A percentile compares a stretch with the other conserved stretches of the same genome.
Conservation (phyloP, 2,113 vertebrate species). For the Orycteropus afer region DNA sequence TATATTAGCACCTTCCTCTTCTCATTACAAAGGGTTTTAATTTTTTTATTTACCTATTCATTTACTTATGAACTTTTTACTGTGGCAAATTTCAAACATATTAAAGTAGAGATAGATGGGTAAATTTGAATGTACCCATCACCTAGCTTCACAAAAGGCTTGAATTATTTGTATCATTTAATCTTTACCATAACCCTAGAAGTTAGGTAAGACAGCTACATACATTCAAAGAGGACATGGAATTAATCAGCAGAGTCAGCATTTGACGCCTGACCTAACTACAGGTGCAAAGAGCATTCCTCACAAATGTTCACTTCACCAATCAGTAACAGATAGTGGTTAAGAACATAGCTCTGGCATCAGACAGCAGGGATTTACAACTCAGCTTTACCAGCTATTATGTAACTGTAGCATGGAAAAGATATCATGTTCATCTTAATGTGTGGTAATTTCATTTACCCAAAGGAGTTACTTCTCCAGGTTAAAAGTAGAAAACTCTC, state of each 20-base stretch:
- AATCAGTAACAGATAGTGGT: neutral
- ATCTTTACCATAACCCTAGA: neutral
- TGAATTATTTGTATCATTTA: slow-evolving; percentile 25
- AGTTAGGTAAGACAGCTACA: neutral
- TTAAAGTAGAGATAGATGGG: too few relatives aligned
- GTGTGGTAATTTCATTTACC: neutral
- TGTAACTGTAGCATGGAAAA: neutral
- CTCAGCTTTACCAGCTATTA: neutral
- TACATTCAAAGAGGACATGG: neutral
- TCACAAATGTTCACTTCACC: too few relatives aligned
- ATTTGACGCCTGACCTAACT: neutral
- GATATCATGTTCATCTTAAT: neutral
- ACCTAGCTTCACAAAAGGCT: neutral
- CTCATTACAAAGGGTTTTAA: neutral
- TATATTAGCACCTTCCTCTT: neutral
- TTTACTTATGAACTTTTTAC: too few relatives aligned
- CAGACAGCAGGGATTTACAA: neutral
- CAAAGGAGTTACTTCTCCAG: neutral
- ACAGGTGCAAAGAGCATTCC: neutral
- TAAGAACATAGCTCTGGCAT: neutral
- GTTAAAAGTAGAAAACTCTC: neutral
- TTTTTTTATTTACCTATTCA: neutral
- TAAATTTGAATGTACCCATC: too few relatives aligned
- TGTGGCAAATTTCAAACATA: too few relatives aligned
- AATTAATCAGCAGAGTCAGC: neutral